phyloP scores from a whole-genome alignment of 23 tunicate genomes.

The Clavelina lepadiformis region DNA sequence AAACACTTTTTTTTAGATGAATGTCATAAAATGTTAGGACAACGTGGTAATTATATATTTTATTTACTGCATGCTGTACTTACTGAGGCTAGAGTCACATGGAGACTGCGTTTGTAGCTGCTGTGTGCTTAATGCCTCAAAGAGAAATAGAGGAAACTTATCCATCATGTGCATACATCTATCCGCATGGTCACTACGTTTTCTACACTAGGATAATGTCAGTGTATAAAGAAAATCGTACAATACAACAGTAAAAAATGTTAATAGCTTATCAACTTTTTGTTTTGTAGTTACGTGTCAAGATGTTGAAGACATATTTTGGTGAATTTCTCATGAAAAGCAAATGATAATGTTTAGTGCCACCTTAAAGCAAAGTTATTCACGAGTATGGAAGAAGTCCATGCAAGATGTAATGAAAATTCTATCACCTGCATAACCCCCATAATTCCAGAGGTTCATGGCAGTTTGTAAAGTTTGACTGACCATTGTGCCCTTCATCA shows the following conservation, averaged over 20 bases:
- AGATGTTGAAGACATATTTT: constrained; percentile 87
- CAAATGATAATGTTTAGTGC: constrained; percentile 96
- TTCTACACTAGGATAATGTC: constrained; percentile 4
- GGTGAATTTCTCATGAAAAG: constrained; percentile 82
- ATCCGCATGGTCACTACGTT: constrained; percentile 3
- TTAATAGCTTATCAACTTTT: too few relatives aligned
- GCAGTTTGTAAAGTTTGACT: too few relatives aligned
- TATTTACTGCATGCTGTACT: not conserved
- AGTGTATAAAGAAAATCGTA: too few relatives aligned
- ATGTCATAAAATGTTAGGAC: constrained; percentile 89
- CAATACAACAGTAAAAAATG: too few relatives aligned
- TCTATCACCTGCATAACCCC: too few relatives aligned
- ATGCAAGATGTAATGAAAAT: constrained; percentile 92
- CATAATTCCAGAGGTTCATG: too few relatives aligned
- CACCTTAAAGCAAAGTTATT: constrained; percentile 75
- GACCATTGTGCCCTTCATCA: too few relatives aligned
- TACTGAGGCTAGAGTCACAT: not conserved
- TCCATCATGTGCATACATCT: constrained; percentile 3
- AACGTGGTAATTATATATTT: constrained; percentile 42
- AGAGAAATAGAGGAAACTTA: constrained; percentile 8
- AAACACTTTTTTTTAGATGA: constrained; percentile 91
- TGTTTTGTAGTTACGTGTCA: constrained; percentile 63
- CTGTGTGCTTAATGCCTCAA: constrained; percentile 40
- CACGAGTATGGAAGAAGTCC: constrained; percentile 92
- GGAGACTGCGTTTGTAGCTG: not conserved